A percentile compares a stretch with the other conserved stretches of the same genome.
phyloP scores from a whole-genome alignment of 2,113 vertebrate species.

The Labeo catla region DNA sequence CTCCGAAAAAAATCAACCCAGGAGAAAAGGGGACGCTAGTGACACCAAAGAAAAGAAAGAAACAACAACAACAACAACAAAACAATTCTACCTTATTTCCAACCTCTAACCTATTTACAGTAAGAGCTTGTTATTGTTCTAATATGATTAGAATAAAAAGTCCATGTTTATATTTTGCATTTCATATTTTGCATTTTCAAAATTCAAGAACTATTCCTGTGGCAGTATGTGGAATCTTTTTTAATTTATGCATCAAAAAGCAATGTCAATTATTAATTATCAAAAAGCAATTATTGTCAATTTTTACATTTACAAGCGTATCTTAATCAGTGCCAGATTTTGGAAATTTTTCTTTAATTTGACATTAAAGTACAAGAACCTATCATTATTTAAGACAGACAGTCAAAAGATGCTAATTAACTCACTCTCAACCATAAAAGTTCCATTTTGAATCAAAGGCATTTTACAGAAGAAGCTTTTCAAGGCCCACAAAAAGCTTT shows the following conservation, averaged over 20 bases:
- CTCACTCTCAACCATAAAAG: background rate
- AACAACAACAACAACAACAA: too few species aligned
- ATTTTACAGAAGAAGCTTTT: background rate
- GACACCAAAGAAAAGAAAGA: too few species aligned
- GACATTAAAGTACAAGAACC: background rate
- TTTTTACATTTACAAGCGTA: background rate
- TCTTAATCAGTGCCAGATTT: background rate
- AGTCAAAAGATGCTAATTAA: background rate
- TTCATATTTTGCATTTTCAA: background rate
- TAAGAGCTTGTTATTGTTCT: background rate
- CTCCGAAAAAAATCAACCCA: too few species aligned
- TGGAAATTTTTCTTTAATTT: background rate
- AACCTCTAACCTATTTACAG: background rate
- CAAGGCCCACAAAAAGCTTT: background rate
- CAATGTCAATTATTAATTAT: constrained; percentile 34
- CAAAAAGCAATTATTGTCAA: too few species aligned
- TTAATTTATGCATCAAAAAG: constrained; percentile 34
- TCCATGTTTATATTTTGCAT: background rate
- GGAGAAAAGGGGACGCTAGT: too few species aligned
- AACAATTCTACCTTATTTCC: too few species aligned
- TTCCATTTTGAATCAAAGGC: background rate
- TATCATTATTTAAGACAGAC: background rate
- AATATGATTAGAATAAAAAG: background rate
- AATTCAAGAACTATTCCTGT: background rate
- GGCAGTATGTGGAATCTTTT: background rate